Evolutionary conservation across 2,113 vertebrate species (phyloP).

Genomic region (Oncorhynchus clarkii): DNA sequence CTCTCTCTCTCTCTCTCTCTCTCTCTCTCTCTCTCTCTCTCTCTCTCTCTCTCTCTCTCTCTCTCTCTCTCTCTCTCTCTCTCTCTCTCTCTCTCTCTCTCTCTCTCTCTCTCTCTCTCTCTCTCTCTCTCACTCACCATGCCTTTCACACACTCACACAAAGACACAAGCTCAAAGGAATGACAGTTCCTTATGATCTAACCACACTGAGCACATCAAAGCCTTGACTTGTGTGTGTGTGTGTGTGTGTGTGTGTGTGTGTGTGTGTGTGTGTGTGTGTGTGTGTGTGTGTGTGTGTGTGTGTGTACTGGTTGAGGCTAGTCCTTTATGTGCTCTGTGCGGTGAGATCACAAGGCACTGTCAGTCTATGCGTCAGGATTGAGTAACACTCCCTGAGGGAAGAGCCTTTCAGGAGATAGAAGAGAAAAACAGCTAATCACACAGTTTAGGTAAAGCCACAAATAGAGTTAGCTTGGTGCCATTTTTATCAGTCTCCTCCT

Average conservation of each 20-base stretch:
- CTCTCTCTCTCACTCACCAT: not conserved
- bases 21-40: not conserved
- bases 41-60: not conserved
- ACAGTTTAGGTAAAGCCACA: conserved; percentile 42
- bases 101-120: not conserved
- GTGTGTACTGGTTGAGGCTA: conserved; percentile 3
- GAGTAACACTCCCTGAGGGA: too few relatives aligned
- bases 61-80: too few relatives aligned
- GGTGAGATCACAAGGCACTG: conserved; percentile 12
- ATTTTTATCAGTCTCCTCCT: too few relatives aligned
- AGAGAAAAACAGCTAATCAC: conserved; percentile 12
- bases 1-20: not conserved
- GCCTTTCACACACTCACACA: not conserved
- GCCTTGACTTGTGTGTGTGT: not conserved
- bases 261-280: not conserved
- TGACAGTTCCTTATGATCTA: not conserved
- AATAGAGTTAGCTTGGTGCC: not conserved
- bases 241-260: not conserved
- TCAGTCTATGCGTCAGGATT: not conserved
- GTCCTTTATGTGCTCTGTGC: conserved; percentile 43
- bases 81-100: too few relatives aligned
- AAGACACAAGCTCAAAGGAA: not conserved
- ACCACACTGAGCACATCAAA: not conserved
- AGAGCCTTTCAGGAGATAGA: not conserved
- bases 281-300: not conserved